Base-by-base conservation (phyloP, 2,113 vertebrate species). In the Chamaea fasciata region DNA sequence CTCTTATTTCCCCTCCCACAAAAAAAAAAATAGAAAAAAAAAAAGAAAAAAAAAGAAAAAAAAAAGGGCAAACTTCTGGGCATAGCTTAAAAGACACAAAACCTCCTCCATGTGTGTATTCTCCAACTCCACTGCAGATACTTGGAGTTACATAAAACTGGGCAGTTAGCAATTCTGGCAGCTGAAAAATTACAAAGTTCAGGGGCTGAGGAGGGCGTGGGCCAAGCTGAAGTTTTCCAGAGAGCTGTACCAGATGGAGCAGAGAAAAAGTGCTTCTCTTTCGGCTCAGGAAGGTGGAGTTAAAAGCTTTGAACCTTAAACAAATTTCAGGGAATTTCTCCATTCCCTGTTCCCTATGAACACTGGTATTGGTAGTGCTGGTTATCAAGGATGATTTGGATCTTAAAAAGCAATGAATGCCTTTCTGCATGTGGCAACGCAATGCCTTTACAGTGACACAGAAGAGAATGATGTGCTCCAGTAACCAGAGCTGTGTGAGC, bases 71-170 rank as follows among this genome's bases (percentile, higher is more conserved):
- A 85, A 90, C 75, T 97, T 95, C 80, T 90, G 91, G 93, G 80
- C 70, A 91, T 80, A 89, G 89, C 73, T 96, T 88, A 56, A 96
- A 96, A 92, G 78, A 94, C 90, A 89, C 93, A 83, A 88, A 92
- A 92, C 93, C 89, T 94, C 95, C 90, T 96, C 77, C 23, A 62
- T 93, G 92, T 89, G 77, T 97, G 67, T 33, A 47, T 86, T 94
- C 93, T 96, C 83, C 64, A 95, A 89, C 82, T 93, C 81, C 87
- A 87, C 56, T 84, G 94, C 71, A 90, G 89, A 94, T 95, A 95
- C 84, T 91, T 93, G 95, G 93, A 98, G 84, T 97, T 92, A 95
- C 76, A 91, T 93, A 95, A 98, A 95, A 92, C 94, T 90, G 35
- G 37, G 87, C 85, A 95, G 93, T 63, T 89, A 87, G 95, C 35